Evolutionary conservation across 2,113 vertebrate genomes (phyloP).

Genomic region (Malurus alboscapulatus): DNA sequence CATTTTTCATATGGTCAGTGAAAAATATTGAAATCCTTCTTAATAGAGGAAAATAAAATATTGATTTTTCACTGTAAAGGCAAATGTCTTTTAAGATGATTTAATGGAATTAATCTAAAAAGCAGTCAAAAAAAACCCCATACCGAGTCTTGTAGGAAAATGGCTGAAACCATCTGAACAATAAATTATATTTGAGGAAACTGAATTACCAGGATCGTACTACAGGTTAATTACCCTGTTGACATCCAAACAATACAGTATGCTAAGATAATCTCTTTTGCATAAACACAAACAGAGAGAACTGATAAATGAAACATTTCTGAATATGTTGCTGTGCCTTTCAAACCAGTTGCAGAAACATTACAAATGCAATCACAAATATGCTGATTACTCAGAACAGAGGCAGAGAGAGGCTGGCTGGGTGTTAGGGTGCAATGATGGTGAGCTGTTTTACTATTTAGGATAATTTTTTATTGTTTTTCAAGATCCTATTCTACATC

Average conservation of each 20-base stretch:
- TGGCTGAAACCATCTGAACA: background rate
- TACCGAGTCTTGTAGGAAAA: background rate
- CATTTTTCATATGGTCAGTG: background rate
- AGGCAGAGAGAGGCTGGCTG: background rate
- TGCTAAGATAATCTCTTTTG: background rate
- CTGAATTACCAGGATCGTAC: background rate
- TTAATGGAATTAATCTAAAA: background rate
- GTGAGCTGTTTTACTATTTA: background rate
- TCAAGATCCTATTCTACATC: background rate
- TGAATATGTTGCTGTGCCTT: background rate
- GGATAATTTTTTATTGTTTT: background rate
- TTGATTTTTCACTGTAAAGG: background rate
- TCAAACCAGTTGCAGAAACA: background rate
- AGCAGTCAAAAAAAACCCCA: background rate
- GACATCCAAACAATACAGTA: background rate
- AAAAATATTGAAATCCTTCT: background rate
- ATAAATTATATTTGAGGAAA: background rate
- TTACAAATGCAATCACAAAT: background rate
- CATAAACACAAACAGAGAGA: background rate
- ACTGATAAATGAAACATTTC: constrained; percentile 8
- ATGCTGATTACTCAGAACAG: background rate
- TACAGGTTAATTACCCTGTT: background rate
- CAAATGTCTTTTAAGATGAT: background rate
- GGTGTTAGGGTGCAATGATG: background rate
- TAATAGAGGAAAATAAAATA: background rate